Conservation (phyloP, 2,113 vertebrate genomes). For the Vidua macroura region DNA sequence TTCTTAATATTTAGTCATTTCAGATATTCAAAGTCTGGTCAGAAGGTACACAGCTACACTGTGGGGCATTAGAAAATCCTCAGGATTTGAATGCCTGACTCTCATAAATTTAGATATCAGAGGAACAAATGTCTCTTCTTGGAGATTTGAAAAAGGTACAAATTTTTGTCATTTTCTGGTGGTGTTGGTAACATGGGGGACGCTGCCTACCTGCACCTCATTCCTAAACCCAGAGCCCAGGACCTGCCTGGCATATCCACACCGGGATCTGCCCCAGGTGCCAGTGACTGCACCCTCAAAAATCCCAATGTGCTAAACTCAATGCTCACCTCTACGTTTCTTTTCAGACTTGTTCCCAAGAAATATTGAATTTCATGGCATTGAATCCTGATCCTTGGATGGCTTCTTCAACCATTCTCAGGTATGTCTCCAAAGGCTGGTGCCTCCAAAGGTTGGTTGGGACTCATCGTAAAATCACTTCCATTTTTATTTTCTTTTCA, state of each 20-base stretch:
- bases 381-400: not conserved
- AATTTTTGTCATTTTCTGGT: not conserved
- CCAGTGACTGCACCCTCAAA: not conserved
- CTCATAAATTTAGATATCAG: not conserved
- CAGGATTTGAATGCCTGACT: not conserved
- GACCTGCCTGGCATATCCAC: not conserved
- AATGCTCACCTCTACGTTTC: accelerated
- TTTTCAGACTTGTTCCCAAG: not conserved
- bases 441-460: not conserved
- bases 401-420: not conserved
- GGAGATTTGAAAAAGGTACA: not conserved
- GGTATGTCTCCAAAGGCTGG: not conserved
- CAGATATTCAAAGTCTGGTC: not conserved
- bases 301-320: not conserved
- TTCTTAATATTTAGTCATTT: constrained; percentile 8
- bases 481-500: not conserved
- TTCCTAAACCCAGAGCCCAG: not conserved
- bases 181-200: not conserved
- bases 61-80: not conserved
- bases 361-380: not conserved
- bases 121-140: not conserved
- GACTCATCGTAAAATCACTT: not conserved
- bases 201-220: not conserved
- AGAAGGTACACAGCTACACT: not conserved
- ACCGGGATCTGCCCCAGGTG: not conserved